These are phyloP conservation scores for Lepisosteus oculatus DNA, from an alignment of 2,113 vertebrate species.

Conservation along the genomic window DNA sequence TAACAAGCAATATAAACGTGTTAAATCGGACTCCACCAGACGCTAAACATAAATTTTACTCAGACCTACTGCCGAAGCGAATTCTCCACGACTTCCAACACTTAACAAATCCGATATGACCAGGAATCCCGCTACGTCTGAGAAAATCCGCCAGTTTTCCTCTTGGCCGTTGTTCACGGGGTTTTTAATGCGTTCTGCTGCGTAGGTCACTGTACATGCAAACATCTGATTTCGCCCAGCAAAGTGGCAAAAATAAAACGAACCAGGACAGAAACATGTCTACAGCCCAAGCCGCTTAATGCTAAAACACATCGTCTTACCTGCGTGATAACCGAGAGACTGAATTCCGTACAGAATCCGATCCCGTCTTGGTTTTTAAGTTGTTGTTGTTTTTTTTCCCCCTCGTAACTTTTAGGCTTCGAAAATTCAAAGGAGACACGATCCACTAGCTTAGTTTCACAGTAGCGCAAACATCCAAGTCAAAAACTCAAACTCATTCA, in stretches of 20 bases:
- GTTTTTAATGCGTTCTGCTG: too few relatives aligned
- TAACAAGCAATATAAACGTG: too few relatives aligned
- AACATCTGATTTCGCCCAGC: slow-evolving; percentile 1
- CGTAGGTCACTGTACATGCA: neutral
- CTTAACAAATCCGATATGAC: neutral
- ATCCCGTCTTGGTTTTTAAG: neutral
- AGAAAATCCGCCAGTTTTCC: slow-evolving; percentile 2
- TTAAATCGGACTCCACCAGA: too few relatives aligned
- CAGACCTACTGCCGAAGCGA: too few relatives aligned
- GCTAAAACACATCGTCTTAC: slow-evolving; percentile 13
- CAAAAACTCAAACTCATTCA: slow-evolving; percentile 1
- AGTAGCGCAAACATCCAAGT: slow-evolving; percentile 23
- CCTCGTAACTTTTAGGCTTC: slow-evolving; percentile 7
- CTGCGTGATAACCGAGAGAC: neutral
- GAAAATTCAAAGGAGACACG: slow-evolving; percentile 21
- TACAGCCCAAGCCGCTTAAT: neutral
- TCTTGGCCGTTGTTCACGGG: too few relatives aligned
- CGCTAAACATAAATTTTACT: too few relatives aligned
- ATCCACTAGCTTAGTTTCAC: slow-evolving; percentile 21
- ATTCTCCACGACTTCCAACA: too few relatives aligned
- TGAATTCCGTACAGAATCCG: slow-evolving; percentile 3
- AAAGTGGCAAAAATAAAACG: neutral
- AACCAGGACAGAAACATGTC: neutral
- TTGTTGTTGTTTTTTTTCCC: neutral
- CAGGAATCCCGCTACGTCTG: slow-evolving; percentile 3